Conservation (phyloP, 2,113 vertebrate species). For the Lethenteron reissneri region DNA sequence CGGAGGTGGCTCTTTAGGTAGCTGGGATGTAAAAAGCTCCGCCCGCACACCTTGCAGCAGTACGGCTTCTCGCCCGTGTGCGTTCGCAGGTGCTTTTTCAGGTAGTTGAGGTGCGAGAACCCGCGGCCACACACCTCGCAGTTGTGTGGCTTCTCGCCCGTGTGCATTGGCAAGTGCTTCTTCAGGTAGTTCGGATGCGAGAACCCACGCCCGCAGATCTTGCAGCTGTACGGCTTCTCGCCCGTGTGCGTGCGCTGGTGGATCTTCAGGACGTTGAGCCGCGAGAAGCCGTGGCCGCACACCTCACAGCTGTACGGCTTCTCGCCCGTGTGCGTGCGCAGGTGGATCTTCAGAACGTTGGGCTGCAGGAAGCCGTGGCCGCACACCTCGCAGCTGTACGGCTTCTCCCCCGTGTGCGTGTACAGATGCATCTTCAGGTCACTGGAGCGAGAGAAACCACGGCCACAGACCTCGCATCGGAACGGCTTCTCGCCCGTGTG, state of each 20-base stretch:
- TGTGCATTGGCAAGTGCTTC: constrained; percentile 1
- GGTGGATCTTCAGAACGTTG: not conserved
- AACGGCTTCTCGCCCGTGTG: constrained; percentile 6
- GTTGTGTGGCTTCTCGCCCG: not conserved
- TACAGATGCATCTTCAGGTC: constrained; percentile 2
- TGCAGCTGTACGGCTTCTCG: not conserved
- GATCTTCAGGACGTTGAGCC: not conserved
- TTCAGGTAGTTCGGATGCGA: not conserved
- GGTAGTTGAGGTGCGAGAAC: not conserved
- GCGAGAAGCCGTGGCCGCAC: not conserved
- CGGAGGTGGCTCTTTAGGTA: not conserved
- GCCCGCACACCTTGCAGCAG: not conserved
- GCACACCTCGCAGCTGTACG: not conserved
- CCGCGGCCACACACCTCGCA: not conserved
- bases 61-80: constrained; percentile 1
- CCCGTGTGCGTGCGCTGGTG: constrained; percentile 4
- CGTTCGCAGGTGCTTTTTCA: not conserved
- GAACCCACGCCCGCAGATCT: not conserved
- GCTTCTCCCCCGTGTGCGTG: not conserved
- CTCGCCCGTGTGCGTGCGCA: not conserved
- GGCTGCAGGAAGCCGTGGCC: not conserved
- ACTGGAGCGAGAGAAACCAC: not conserved
- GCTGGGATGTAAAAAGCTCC: not conserved
- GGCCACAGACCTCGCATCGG: constrained; percentile 3
- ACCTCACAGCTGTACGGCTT: not conserved